phyloP scores from a whole-genome alignment of 2,113 vertebrate species.

The Chaetura pelagica region DNA sequence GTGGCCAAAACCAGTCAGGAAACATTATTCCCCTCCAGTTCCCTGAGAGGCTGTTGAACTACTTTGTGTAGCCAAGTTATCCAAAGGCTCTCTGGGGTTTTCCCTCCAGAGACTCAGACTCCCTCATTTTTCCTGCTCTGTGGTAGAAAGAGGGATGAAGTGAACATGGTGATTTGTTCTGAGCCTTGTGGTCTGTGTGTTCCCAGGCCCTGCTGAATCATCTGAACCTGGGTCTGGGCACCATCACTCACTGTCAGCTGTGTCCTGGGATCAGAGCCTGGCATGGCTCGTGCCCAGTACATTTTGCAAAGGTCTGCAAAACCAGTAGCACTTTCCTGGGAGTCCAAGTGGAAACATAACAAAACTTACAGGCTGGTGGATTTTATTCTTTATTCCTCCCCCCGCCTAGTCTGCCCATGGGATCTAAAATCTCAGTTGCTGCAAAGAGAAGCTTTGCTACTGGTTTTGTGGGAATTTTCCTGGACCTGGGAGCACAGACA shows the following conservation, averaged over 20 bases:
- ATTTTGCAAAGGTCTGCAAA: slow-evolving; percentile 33
- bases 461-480: background rate
- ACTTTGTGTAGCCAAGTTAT: background rate
- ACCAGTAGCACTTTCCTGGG: background rate
- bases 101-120: fast-evolving
- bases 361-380: background rate
- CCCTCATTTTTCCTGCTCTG: background rate
- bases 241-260: slow-evolving; percentile 9
- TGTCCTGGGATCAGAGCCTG: background rate
- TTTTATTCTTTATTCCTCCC: background rate
- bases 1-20: slow-evolving; percentile 40
- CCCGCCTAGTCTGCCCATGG: background rate
- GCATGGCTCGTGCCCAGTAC: background rate
- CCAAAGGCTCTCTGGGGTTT: background rate
- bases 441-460: background rate
- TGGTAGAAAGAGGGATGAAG: background rate
- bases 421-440: background rate
- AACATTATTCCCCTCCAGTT: background rate
- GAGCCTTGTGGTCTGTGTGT: background rate
- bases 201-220: slow-evolving; percentile 48
- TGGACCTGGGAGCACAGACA: background rate
- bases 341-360: background rate
- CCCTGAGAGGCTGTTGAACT: background rate
- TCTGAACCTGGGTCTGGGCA: background rate
- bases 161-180: background rate